These are phyloP conservation scores for Notiomystis cincta DNA, from an alignment of 2,113 vertebrate species.

Conservation along the genomic window DNA sequence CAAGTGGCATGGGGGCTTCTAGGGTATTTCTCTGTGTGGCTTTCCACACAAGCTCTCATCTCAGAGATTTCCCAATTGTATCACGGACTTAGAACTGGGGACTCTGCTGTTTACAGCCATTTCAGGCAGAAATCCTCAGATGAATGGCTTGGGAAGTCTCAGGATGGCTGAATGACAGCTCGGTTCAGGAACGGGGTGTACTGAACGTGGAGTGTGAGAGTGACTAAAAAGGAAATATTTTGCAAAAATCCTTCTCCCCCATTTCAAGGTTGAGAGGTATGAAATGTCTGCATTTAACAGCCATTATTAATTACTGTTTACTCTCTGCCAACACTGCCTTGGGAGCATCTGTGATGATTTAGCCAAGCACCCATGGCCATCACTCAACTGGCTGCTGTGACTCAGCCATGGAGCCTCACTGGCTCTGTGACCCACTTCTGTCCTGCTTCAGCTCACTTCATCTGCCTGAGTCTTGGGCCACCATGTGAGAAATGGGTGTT, in stretches of 20 bases:
- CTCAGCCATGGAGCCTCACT: neutral
- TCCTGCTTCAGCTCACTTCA: neutral
- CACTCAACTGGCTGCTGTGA: neutral
- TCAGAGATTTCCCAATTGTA: fast-evolving
- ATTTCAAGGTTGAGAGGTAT: neutral
- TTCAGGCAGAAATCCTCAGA: neutral
- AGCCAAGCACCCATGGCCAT: neutral
- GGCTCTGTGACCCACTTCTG: neutral
- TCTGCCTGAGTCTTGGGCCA: neutral
- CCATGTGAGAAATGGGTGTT: neutral
- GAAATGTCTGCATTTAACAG: conserved; percentile 5
- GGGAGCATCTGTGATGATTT: neutral
- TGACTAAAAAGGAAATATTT: neutral
- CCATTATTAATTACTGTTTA: conserved; percentile 1
- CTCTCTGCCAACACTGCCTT: neutral
- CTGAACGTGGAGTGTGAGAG: neutral
- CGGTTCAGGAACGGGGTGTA: fast-evolving
- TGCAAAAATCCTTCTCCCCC: neutral
- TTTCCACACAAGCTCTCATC: neutral
- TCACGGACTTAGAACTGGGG: no score
- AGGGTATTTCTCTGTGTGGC: neutral
- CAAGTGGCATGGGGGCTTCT: neutral
- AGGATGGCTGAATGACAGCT: neutral
- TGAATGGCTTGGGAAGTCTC: neutral
- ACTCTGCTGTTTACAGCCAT: neutral